These are phyloP conservation scores for Sycobia sp. DNA, from an alignment of 1,140 invertebrate genomes.

Conservation along the genomic window DNA sequence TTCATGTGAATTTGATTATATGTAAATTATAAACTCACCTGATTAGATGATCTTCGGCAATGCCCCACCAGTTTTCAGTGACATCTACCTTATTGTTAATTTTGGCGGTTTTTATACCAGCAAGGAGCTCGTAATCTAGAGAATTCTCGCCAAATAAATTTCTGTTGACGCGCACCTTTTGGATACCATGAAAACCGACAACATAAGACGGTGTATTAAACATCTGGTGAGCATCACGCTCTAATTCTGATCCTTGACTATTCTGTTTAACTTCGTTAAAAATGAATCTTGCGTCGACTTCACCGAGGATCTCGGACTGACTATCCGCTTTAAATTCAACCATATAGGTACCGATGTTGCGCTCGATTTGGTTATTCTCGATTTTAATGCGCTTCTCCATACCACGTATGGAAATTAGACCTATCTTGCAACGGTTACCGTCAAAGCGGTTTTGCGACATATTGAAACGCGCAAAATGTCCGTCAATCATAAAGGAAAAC, in stretches of 20 bases:
- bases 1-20: not conserved
- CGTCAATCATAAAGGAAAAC: conserved; percentile 84
- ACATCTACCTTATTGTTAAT: conserved; percentile 88
- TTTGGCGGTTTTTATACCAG: conserved; percentile 87
- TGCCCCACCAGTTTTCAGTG: conserved; percentile 96
- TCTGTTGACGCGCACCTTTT: conserved; percentile 87
- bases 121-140: conserved; percentile 89
- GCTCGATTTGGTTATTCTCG: conserved; percentile 76
- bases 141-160: conserved; percentile 91
- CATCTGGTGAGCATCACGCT: conserved; percentile 57
- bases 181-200: conserved; percentile 91
- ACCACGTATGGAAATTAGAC: conserved; percentile 84
- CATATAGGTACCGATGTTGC: conserved; percentile 85
- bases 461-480: conserved; percentile 87
- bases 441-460: conserved; percentile 85
- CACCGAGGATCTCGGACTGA: conserved; percentile 90
- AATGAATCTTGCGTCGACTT: conserved; percentile 78
- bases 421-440: conserved; percentile 81
- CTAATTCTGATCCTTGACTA: conserved; percentile 39
- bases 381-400: conserved; percentile 97
- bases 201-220: conserved; percentile 76
- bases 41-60: conserved; percentile 72
- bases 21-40: conserved; percentile 41
- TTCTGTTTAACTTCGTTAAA: conserved; percentile 83
- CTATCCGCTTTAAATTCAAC: conserved; percentile 88